These are phyloP conservation scores for Lanius collurio DNA, from an alignment of 2,113 vertebrate species.

Conservation along the genomic window DNA sequence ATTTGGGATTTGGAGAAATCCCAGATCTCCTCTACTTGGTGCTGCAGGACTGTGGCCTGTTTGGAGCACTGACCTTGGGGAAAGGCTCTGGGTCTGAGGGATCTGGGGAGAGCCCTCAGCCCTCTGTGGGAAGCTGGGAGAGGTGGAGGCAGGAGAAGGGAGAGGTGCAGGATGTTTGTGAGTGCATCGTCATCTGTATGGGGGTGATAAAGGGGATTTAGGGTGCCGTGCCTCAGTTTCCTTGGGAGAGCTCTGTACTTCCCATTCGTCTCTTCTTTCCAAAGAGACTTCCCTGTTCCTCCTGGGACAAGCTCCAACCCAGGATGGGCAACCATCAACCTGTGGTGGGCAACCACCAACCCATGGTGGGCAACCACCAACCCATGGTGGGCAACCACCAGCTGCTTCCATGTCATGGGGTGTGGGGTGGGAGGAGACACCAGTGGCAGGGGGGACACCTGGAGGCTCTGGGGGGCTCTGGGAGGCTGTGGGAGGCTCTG, in stretches of 20 bases:
- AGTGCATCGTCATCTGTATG: accelerated
- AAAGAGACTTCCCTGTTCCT: neutral
- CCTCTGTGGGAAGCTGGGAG: neutral
- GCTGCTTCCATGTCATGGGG: neutral
- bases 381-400: neutral
- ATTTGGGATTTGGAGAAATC: neutral
- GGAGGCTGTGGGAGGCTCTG: neutral
- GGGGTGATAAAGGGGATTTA: neutral
- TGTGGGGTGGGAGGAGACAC: neutral
- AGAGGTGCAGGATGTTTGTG: neutral
- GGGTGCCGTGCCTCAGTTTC: accelerated
- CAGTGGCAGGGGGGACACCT: too few relatives aligned
- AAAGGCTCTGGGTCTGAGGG: neutral
- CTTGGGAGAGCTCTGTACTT: neutral
- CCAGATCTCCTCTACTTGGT: neutral
- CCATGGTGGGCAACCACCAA: neutral
- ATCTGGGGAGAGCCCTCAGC: neutral
- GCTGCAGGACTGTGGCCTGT: neutral
- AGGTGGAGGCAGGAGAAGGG: neutral
- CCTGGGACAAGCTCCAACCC: neutral
- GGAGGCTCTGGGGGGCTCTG: neutral
- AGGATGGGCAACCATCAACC: neutral
- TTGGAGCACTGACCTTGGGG: neutral
- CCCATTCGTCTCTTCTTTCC: neutral
- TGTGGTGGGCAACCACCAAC: neutral